Conservation (phyloP, 2,113 vertebrate species). For the Muntiacus reevesi region DNA sequence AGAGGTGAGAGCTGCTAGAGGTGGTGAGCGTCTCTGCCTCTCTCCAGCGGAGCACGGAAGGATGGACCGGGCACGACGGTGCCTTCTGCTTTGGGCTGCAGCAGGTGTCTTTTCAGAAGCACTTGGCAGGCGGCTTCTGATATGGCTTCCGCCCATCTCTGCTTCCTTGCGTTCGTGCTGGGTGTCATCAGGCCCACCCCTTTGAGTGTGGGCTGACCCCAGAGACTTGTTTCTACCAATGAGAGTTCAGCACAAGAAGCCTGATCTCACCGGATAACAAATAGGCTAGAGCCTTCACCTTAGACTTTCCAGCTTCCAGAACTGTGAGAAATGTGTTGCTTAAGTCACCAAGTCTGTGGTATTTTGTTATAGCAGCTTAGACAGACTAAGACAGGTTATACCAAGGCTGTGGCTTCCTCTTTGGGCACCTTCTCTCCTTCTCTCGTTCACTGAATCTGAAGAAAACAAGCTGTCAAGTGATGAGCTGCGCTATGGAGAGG, state of each 20-base stretch:
- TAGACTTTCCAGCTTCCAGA: background rate
- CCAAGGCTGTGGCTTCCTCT: background rate
- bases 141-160: background rate
- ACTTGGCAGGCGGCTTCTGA: background rate
- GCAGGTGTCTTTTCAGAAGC: background rate
- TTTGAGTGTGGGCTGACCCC: background rate
- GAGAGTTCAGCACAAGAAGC: background rate
- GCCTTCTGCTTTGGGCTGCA: background rate
- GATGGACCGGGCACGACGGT: too few relatives aligned
- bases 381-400: background rate
- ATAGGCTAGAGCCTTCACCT: background rate
- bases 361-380: background rate
- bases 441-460: background rate
- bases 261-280: background rate
- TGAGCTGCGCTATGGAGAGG: background rate
- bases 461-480: background rate
- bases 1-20: too few relatives aligned
- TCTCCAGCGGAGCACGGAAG: background rate
- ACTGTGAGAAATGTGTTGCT: background rate
- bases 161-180: background rate
- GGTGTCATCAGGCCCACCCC: background rate
- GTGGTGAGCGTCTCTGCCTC: background rate
- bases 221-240: background rate
- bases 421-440: background rate
- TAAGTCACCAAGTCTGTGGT: background rate